Evolutionary conservation across 2,797 vertebrate species (phyloP), one percentile per base, ranked within the genome.

Genomic region (Hyperoplus immaculatus): DNA sequence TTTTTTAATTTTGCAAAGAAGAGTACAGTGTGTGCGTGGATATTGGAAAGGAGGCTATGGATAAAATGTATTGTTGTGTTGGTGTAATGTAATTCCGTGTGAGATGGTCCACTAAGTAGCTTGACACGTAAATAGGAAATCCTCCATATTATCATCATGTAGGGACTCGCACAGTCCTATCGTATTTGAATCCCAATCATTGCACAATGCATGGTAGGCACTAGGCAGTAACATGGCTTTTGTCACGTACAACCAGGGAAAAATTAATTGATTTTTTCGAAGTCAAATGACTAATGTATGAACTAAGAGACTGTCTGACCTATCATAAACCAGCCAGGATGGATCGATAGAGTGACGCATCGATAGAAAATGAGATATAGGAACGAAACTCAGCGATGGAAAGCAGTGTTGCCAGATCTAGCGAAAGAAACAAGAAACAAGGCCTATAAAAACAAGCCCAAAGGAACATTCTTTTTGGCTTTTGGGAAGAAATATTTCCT

Each of bases 221-320:
- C 29, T 29, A 36, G 14, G 39, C 16, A 47, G 11, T 11, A 49
- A n/a, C n/a, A 50, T 54, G 71, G 42, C 53, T 85, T 82, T 18
- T 47, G 45, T 68, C 77, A 75, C 3, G 18, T 29, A 80, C 29
- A 29, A 29, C 15, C 47, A 57, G 61, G 21, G 58, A 53, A 51
- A 55, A 59, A 74, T 6, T 47, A 70, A 78, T 69, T 29, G 39
- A 51, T 75, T 4, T 21, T 16, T 29, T 29, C 29, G 14, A 29
- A 4, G 66, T 62, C n/a, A 75, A 57, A 45, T 73, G 41, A 51
- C 18, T 9, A 29, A 4, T 45, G 16, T 21, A 47, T 43, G 39
- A 45, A 41, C 43, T 60, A 42, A 64, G 36, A 60, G 46, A 46
- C 41, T 39, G 58, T 63, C 46, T 67, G 53, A 56, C 46, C 67